phyloP scores from a whole-genome alignment of 35 echinoderm and acorn worm genomes.

The Holothuria glaberrima region DNA sequence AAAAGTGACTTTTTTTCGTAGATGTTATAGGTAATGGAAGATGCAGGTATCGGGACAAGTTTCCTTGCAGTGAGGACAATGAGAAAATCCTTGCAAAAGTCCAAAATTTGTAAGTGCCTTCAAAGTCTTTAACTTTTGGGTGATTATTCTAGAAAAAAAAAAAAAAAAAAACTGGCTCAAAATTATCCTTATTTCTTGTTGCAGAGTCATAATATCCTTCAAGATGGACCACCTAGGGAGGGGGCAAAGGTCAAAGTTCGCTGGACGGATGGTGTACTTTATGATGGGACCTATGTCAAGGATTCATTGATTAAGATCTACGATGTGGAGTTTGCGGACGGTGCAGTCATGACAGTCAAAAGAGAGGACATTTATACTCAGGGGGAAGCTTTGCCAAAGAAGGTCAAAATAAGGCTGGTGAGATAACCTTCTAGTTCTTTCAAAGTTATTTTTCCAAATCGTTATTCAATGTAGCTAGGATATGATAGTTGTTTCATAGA shows the following conservation, averaged over 20 bases:
- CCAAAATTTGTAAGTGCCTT: too few relatives aligned
- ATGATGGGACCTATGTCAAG: conserved; percentile 71
- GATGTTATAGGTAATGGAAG: too few relatives aligned
- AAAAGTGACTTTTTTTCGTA: too few relatives aligned
- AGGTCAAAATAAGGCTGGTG: conserved; percentile 85
- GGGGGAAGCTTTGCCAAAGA: conserved; percentile 91
- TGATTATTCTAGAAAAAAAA: too few relatives aligned
- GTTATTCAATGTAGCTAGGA: too few relatives aligned
- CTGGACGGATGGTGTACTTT: conserved; percentile 82
- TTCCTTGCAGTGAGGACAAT: too few relatives aligned
- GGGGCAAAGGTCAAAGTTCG: conserved; percentile 77
- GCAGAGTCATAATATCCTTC: conserved; percentile 79
- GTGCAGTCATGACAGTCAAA: conserved; percentile 74
- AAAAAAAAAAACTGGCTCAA: not conserved
- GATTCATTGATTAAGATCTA: conserved; percentile 72
- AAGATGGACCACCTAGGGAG: conserved; percentile 63
- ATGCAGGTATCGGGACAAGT: too few relatives aligned
- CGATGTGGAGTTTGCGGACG: conserved; percentile 89
- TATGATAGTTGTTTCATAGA: too few relatives aligned
- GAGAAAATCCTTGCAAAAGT: too few relatives aligned
- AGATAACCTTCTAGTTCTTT: conserved; percentile 6
- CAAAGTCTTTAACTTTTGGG: too few relatives aligned
- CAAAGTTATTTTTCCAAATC: too few relatives aligned
- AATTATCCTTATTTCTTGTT: not conserved
- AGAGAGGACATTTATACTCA: conserved; percentile 85